A percentile compares a stretch with the other conserved stretches of the same genome.
phyloP scores from a whole-genome alignment of 2,113 vertebrate genomes.

The Chunga burmeisteri region DNA sequence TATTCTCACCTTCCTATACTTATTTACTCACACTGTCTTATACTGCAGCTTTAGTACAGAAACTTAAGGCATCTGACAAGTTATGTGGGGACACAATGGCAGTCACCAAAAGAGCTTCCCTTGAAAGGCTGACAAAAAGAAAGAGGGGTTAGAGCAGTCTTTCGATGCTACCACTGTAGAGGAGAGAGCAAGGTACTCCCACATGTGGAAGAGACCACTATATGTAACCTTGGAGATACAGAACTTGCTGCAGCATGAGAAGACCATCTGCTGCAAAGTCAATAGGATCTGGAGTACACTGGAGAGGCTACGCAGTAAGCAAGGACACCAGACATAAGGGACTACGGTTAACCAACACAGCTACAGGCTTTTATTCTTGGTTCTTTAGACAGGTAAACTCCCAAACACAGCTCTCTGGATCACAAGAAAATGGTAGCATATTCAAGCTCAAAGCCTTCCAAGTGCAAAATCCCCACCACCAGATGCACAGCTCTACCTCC shows the following conservation, averaged over 20 bases:
- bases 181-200: neutral
- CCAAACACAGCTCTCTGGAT: neutral
- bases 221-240: neutral
- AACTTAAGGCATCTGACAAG: neutral
- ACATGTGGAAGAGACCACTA: neutral
- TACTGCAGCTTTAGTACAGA: fast-evolving
- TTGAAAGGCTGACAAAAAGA: neutral
- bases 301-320: neutral
- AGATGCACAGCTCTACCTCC: neutral
- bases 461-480: neutral
- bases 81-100: neutral
- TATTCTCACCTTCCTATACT: neutral
- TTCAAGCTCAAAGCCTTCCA: neutral
- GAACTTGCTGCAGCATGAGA: neutral
- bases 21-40: neutral
- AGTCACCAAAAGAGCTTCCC: neutral
- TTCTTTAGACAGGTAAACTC: neutral
- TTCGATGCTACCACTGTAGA: neutral
- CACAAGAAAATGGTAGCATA: neutral
- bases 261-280: neutral
- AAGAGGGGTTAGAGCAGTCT: neutral
- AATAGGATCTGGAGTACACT: fast-evolving
- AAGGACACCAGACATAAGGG: neutral
- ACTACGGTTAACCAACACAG: neutral
- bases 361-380: neutral